Conservation (phyloP, 2,797 vertebrate species). For the Galago senegalensis region DNA sequence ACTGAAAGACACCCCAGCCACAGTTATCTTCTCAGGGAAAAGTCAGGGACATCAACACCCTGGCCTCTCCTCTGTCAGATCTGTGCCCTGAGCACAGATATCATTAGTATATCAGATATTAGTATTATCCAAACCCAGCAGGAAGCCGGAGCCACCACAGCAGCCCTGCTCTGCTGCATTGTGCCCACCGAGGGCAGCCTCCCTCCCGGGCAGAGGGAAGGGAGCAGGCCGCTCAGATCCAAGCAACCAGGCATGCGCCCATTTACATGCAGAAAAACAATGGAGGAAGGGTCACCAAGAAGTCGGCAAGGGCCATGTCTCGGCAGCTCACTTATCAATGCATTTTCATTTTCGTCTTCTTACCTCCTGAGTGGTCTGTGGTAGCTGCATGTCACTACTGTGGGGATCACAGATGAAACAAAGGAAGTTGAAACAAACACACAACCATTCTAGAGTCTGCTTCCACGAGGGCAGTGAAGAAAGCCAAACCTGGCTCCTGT, state of each 20-base stretch:
- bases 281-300: not conserved
- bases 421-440: not conserved
- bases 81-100: not conserved
- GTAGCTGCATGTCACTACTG: fast-evolving
- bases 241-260: fast-evolving
- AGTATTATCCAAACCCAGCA: not conserved
- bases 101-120: too few relatives aligned
- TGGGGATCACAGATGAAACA: not conserved
- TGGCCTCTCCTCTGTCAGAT: not conserved
- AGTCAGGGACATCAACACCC: not conserved
- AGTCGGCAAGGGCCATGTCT: not conserved
- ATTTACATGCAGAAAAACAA: fast-evolving
- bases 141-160: not conserved
- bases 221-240: not conserved
- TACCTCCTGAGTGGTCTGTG: not conserved
- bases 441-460: not conserved
- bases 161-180: not conserved
- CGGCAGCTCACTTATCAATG: not conserved
- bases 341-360: not conserved
- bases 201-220: not conserved
- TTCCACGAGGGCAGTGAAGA: not conserved
- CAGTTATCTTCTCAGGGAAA: not conserved
- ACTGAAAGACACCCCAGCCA: not conserved
- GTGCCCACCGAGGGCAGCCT: not conserved
- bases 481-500: not conserved